phyloP scores from a whole-genome alignment of 1,140 invertebrate genomes.

The Formica selysi region DNA sequence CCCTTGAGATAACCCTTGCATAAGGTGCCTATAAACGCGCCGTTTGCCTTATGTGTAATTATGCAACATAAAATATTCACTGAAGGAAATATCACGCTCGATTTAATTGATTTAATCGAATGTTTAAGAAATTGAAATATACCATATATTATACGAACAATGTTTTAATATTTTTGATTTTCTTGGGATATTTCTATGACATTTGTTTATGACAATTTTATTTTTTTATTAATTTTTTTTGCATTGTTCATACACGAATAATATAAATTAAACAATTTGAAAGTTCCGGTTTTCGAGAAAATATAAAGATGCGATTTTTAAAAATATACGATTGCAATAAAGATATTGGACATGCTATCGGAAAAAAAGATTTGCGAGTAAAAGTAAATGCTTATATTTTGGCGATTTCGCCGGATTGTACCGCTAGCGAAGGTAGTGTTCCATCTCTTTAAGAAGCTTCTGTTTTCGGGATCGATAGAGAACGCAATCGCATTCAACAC shows the following conservation, averaged over 20 bases:
- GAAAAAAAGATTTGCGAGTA: background rate
- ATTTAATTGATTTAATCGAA: background rate
- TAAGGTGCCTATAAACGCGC: conserved; percentile 26
- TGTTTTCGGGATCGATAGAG: conserved; percentile 75
- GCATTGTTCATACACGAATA: background rate
- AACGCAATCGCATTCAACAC: conserved; percentile 78
- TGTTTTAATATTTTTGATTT: background rate
- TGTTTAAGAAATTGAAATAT: background rate
- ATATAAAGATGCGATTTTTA: background rate
- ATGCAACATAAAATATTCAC: conserved; percentile 11
- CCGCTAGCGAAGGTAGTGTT: conserved; percentile 71
- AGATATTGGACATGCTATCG: background rate
- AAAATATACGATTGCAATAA: background rate
- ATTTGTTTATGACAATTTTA: background rate
- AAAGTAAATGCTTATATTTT: conserved; percentile 13
- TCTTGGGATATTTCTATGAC: background rate
- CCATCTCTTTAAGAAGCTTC: conserved; percentile 82
- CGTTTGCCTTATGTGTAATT: conserved; percentile 15
- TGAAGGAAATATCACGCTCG: too few species aligned
- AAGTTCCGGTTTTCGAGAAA: background rate
- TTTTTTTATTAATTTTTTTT: background rate
- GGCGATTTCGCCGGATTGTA: conserved; percentile 35
- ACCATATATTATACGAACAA: background rate
- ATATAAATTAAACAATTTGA: background rate
- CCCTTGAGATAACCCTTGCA: conserved; percentile 14